phyloP scores from a whole-genome alignment of 2,797 vertebrate species.

The Rhinatrema bivittatum region DNA sequence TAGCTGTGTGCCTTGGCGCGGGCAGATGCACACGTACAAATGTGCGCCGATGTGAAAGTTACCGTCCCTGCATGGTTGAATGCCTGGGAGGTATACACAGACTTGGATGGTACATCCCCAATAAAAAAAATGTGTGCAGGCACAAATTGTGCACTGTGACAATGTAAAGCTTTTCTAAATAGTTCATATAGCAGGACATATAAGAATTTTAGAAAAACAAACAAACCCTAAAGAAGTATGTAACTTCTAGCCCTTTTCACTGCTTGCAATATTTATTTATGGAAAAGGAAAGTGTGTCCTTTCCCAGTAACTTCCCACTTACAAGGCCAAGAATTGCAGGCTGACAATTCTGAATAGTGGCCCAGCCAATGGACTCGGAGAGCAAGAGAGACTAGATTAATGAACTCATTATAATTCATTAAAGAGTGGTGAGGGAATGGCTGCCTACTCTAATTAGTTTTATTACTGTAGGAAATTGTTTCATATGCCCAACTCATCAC shows the following conservation, averaged over 20 bases:
- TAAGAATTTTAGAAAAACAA: not conserved
- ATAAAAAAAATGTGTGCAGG: too few relatives aligned
- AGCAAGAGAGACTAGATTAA: constrained; percentile 48
- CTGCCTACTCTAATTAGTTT: constrained; percentile 66
- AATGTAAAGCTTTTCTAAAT: too few relatives aligned
- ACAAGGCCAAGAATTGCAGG: constrained; percentile 10
- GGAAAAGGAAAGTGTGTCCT: not conserved
- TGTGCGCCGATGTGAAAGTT: too few relatives aligned
- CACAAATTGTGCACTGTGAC: too few relatives aligned
- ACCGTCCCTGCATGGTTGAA: too few relatives aligned
- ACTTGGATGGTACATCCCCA: too few relatives aligned
- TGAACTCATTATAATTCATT: constrained; percentile 63
- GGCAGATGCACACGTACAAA: too few relatives aligned
- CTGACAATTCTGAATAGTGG: constrained; percentile 10
- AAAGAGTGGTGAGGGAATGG: constrained; percentile 55
- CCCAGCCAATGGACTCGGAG: constrained; percentile 24
- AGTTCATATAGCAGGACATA: too few relatives aligned
- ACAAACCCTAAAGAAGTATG: not conserved
- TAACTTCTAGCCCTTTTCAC: not conserved
- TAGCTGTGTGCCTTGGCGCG: too few relatives aligned
- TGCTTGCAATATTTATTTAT: constrained; percentile 1
- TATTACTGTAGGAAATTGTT: constrained; percentile 62
- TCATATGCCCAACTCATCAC: constrained; percentile 55
- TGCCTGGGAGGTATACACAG: too few relatives aligned
- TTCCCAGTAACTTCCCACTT: constrained; percentile 10